phyloP scores from a whole-genome alignment of 2,797 vertebrate species.

The Ciconia nigra region DNA sequence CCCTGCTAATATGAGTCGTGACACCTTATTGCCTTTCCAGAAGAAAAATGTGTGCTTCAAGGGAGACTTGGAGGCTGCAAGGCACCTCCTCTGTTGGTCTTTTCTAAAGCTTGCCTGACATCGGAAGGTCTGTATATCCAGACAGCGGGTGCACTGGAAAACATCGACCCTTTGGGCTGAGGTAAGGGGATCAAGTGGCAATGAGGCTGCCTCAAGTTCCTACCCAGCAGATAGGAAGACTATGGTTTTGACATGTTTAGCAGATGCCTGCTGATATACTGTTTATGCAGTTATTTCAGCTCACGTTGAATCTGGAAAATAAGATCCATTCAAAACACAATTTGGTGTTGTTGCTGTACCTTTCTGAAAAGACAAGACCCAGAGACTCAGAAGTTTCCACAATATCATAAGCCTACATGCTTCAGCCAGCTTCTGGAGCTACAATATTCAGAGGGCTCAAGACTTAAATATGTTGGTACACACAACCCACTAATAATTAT shows the following conservation, averaged over 20 bases:
- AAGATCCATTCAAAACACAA: not conserved
- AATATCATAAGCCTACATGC: accelerated
- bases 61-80: not conserved
- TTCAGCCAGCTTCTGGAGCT: not conserved
- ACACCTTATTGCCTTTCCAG: not conserved
- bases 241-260: not conserved
- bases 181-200: not conserved
- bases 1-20: not conserved
- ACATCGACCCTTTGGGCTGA: not conserved
- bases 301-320: not conserved
- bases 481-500: not conserved
- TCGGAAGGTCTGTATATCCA: not conserved
- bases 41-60: not conserved
- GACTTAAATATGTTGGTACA: not conserved
- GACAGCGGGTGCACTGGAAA: not conserved
- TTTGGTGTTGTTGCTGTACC: not conserved
- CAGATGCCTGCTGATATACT: not conserved
- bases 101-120: not conserved
- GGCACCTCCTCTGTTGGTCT: not conserved
- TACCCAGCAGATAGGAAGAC: not conserved
- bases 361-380: not conserved
- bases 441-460: not conserved
- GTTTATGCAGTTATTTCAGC: not conserved
- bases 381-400: not conserved
- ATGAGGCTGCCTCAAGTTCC: not conserved